phyloP scores from a whole-genome alignment of 2,113 vertebrate genomes.

The Gallinago jamesoni region DNA sequence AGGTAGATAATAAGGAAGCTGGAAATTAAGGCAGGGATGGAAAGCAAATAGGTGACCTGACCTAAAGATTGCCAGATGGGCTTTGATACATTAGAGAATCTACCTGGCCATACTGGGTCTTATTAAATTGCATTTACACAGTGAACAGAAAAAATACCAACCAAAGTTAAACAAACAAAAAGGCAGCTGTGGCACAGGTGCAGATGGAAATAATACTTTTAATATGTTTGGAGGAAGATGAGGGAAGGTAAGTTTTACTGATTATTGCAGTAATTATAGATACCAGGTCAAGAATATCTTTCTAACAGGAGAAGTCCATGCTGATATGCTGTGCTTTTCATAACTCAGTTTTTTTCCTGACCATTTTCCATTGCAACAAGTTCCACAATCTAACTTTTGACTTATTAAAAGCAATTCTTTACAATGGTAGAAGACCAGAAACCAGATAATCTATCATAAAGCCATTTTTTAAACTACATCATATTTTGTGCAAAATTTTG shows the following conservation, averaged over 20 bases:
- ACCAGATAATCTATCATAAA: not conserved
- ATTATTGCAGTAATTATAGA: not conserved
- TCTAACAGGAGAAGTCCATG: not conserved
- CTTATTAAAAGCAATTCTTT: not conserved
- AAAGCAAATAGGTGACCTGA: not conserved
- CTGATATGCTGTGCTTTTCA: not conserved
- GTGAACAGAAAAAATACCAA: not conserved
- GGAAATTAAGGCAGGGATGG: not conserved
- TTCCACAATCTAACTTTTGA: not conserved
- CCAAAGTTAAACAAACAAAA: not conserved
- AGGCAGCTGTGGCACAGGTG: not conserved
- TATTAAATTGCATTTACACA: not conserved
- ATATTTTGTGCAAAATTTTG: not conserved
- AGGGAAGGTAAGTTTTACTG: not conserved
- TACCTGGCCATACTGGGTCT: not conserved
- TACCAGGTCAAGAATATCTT: not conserved
- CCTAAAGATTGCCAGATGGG: not conserved
- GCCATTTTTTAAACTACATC: fast-evolving
- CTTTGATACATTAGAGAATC: not conserved
- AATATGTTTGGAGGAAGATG: not conserved
- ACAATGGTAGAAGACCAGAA: not conserved
- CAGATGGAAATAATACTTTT: not conserved
- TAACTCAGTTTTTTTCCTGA: not conserved
- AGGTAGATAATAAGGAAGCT: not conserved
- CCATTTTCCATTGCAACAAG: not conserved